These are phyloP conservation scores for honey bee (Apis mellifera) DNA, from an alignment of 1,140 invertebrate genomes.

Conservation along the genomic window DNA sequence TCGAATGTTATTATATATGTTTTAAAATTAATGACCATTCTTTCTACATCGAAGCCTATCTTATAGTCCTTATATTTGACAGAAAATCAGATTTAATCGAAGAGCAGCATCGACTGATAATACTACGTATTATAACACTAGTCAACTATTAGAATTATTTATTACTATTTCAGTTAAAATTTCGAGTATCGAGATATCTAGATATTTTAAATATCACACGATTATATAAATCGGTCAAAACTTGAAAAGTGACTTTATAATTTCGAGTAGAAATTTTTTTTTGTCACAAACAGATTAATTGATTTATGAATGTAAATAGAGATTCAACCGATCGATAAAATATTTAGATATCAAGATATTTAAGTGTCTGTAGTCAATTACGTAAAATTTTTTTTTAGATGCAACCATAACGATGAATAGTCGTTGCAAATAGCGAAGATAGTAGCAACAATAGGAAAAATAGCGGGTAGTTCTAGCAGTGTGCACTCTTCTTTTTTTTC, in stretches of 20 bases:
- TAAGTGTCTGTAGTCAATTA: not conserved
- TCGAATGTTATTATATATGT: not conserved
- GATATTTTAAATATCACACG: not conserved
- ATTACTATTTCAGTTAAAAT: not conserved
- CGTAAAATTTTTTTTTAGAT: not conserved
- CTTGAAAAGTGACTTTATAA: not conserved
- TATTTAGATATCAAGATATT: constrained; percentile 1
- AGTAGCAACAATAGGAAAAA: constrained; percentile 49
- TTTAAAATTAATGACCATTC: not conserved
- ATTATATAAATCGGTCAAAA: not conserved
- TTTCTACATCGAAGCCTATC: not conserved
- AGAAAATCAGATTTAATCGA: too few species aligned
- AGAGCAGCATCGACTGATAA: not conserved
- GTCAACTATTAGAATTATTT: not conserved
- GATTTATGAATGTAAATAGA: not conserved
- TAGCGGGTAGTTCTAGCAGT: constrained; percentile 51
- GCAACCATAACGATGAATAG: not conserved
- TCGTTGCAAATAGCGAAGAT: constrained; percentile 16
- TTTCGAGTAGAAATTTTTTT: too few species aligned
- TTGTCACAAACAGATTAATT: not conserved
- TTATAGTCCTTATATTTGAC: not conserved
- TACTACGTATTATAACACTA: not conserved
- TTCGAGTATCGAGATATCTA: not conserved
- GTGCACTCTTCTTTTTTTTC: constrained; percentile 24
- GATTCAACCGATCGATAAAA: not conserved